Evolutionary conservation across 92 coral and sea anemone species (phyloP), one percentile per base, ranked within the genome.

Genomic region (Hydrozoanthus gracilis): DNA sequence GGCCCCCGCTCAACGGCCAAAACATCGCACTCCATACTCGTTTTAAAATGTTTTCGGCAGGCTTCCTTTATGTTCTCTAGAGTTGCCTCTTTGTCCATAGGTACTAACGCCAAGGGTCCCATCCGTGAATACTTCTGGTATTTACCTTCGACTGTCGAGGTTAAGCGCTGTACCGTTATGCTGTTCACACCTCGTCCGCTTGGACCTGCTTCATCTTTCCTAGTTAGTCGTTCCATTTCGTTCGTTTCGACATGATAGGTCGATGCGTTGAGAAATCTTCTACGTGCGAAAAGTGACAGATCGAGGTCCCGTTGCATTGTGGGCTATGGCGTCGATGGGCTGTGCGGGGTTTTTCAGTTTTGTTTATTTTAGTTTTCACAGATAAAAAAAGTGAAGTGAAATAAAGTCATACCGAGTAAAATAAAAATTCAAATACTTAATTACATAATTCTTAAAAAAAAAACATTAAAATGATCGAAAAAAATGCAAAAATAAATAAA

Each of bases 1-100:
- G 82, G 88, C 15, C 88, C 88, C 71, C 88, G 20, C 66, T 85
- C 88, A 47, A 82, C 87, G 39, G 87, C 89, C 72, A 86, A 86
- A 47, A 86, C 65, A 86, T 86, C 77, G 60, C 89, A 86, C 45
- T 74, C 88, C 68, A 71, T 69, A 69, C 45, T 55, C 48, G 78
- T 83, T 51, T 71, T 73, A 20, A 86, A 60, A 71, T 86, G 76
- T 82, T 61, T 86, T 60, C 17, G 83, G 62, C 87, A 83, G n/a
- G 79, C 87, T 45, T 61, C 13, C 71, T 71, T 83, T 10, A 83
- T 16, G 79, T 65, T 83, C 16, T 83, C 79, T 66, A 83, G 70
- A 17, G 82, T 44, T 0, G 65, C 47, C 55, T 80, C 58, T 67
- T 68, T 67, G 39, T 60, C 62, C 75, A 84, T 14, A n/a, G 84